Conservation (phyloP, 2,888 invertebrate genomes). For the Luperina nickerlii region DNA sequence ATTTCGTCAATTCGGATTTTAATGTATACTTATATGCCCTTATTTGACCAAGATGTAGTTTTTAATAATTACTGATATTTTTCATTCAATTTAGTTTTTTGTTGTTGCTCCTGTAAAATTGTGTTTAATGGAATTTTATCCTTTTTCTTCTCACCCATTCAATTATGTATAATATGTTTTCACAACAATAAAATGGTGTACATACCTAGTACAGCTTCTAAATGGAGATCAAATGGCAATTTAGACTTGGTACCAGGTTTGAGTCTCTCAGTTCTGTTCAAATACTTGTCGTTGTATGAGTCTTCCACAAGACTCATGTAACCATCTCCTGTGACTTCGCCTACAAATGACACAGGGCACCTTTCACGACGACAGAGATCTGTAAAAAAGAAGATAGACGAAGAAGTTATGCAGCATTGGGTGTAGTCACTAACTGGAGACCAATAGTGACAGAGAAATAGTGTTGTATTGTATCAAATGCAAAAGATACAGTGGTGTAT, state of each 20-base stretch:
- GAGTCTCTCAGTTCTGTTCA: conserved; percentile 80
- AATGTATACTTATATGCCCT: too few relatives aligned
- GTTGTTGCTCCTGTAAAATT: too few relatives aligned
- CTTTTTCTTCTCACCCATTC: too few relatives aligned
- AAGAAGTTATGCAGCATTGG: not conserved
- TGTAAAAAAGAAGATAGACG: conserved; percentile 59
- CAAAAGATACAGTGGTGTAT: not conserved
- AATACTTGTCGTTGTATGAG: conserved; percentile 82
- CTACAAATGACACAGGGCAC: conserved; percentile 98
- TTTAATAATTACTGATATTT: too few relatives aligned
- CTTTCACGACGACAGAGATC: conserved; percentile 96
- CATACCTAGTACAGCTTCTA: conserved; percentile 96
- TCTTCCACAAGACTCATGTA: conserved; percentile 93
- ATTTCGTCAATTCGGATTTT: too few relatives aligned
- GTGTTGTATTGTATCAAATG: not conserved
- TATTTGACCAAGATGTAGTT: too few relatives aligned
- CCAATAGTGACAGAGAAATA: not conserved
- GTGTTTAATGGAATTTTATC: too few relatives aligned
- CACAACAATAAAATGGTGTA: not conserved
- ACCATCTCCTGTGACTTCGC: conserved; percentile 96
- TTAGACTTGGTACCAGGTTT: conserved; percentile 82
- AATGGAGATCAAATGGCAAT: conserved; percentile 96
- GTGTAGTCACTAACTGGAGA: not conserved
- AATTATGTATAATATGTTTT: not conserved
- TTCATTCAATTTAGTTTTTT: too few relatives aligned